Evolutionary conservation across 92 coral and sea anemone species (phyloP), one percentile per base, ranked within the genome.

Genomic region (Epizoanthus illoricatus): DNA sequence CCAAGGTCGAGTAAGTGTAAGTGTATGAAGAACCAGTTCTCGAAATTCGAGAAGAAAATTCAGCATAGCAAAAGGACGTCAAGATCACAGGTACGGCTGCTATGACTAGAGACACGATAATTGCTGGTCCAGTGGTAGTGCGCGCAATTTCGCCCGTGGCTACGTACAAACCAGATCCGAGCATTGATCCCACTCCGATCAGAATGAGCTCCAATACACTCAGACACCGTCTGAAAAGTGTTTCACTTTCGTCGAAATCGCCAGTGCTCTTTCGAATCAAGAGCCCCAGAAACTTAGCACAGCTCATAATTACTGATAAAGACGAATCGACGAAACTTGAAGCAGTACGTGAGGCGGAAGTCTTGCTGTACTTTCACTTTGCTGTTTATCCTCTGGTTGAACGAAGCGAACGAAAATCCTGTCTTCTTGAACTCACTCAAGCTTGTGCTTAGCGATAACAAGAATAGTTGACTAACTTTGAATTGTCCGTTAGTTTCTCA

Each of bases 121-220:
- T 93, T 58, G 97, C 97, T 28, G 97, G 97, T 0, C 97, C 97
- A 5, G 97, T 94, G 21, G 97, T 93, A 16, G 85, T 86, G 39
- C 97, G 92, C 20, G 97, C 97, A 8, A 93, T 93, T 75, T 89
- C 91, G 2, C 94, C 94, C 10, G 97, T 91, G 39, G 97, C 97
- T 17, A 93, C 91, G 66, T 93, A 93, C 84, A 93, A 82, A 49
- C 97, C 97, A 5, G 92, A 91, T 0, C 97, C 97, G 3, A 93
- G 86, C 97, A 93, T 93, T 41, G 97, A 93, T 7, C 97, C 94
- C 62, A 93, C 66, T 12, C 97, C 94, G n/a, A 93, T 87, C 23
- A 93, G 79, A 54, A 85, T 86, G 18, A 93, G 80, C 43, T 93
- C 97, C 73, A 93, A 42, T 6, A 84, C 84, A 8, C 86, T 87